phyloP scores from a whole-genome alignment of 1,140 invertebrate species.

The Apocrypta bakeri region DNA sequence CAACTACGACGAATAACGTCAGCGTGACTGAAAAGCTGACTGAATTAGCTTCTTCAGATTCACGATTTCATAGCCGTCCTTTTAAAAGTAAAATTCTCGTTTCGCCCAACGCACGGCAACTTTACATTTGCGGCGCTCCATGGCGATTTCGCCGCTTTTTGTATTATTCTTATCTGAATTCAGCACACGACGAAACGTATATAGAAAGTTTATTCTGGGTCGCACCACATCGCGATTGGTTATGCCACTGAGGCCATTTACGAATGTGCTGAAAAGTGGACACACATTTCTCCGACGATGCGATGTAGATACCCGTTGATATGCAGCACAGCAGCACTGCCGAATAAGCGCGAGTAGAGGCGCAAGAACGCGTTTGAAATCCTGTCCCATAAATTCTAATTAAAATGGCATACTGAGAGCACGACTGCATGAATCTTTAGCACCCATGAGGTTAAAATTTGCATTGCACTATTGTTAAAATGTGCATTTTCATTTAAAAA shows the following conservation, averaged over 20 bases:
- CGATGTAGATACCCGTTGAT: background rate
- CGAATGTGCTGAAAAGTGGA: background rate
- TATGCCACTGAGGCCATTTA: background rate
- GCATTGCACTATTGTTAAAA: no score
- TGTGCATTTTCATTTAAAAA: no score
- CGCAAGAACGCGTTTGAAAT: background rate
- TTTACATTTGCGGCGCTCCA: background rate
- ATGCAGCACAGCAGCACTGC: background rate
- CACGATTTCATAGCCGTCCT: background rate
- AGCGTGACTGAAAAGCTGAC: background rate
- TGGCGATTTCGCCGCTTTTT: background rate
- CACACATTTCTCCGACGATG: background rate
- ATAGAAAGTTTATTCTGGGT: background rate
- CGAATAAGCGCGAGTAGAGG: background rate
- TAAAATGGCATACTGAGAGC: background rate
- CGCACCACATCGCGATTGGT: background rate
- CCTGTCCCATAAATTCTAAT: slow-evolving; percentile 10
- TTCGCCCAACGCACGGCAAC: background rate
- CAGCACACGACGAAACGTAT: background rate
- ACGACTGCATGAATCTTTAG: no score
- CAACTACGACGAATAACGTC: background rate
- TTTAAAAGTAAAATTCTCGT: background rate
- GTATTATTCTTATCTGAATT: background rate
- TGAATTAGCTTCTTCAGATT: background rate
- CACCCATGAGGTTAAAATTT: no score